Evolutionary conservation across 2,113 vertebrate genomes (phyloP).

Genomic region (Callopanchax toddi): DNA sequence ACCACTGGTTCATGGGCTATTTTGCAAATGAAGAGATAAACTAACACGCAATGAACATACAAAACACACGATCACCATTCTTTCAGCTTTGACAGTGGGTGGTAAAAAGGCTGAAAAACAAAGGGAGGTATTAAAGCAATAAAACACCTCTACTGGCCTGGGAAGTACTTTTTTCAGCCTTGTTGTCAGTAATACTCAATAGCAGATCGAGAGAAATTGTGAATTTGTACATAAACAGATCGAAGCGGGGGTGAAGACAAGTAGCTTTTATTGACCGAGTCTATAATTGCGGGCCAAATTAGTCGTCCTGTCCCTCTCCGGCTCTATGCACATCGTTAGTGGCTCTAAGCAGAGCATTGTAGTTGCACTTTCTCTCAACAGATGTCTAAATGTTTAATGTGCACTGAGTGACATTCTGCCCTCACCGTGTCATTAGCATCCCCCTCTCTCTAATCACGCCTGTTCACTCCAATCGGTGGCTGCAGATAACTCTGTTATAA

Average conservation of each 20-base stretch:
- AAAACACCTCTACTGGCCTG: background rate
- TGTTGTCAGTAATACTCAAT: constrained; percentile 32
- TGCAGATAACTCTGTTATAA: constrained; percentile 67
- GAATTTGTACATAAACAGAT: constrained; percentile 49
- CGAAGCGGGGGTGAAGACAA: constrained; percentile 43
- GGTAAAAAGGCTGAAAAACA: constrained; percentile 1
- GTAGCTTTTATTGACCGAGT: constrained; percentile 55
- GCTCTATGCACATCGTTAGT: constrained; percentile 27
- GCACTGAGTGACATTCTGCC: constrained; percentile 64
- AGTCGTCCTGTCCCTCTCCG: constrained; percentile 45
- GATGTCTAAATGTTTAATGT: constrained; percentile 78
- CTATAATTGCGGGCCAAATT: constrained; percentile 52
- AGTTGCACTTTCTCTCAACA: constrained; percentile 53
- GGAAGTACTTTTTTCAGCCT: constrained; percentile 3
- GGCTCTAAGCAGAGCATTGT: constrained; percentile 45
- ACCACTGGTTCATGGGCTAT: too few species aligned
- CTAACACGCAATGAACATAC: too few species aligned
- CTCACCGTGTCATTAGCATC: constrained; percentile 69
- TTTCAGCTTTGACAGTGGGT: too few species aligned
- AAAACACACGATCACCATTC: too few species aligned
- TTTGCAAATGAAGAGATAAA: too few species aligned
- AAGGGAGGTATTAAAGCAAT: constrained; percentile 26
- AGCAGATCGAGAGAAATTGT: constrained; percentile 41
- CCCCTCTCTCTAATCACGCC: constrained; percentile 64
- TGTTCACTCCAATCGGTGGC: constrained; percentile 58